A percentile compares a stretch with the other conserved stretches of the same genome.
Evolutionary conservation across 2,888 invertebrate species (phyloP).

Genomic region (Drosophila cognata): DNA sequence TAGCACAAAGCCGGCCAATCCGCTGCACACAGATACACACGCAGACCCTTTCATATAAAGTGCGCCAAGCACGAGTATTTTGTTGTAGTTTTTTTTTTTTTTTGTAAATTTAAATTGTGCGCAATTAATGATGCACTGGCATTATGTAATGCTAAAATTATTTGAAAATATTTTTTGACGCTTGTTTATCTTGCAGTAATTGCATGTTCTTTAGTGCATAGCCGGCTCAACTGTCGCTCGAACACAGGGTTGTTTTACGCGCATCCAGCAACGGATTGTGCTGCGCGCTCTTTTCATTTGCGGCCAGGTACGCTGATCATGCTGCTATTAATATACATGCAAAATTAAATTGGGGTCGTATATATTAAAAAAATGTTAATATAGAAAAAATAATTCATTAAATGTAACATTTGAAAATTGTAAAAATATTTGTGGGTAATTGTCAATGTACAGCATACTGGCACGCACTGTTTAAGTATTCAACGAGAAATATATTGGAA

Average conservation of each 20-base stretch:
- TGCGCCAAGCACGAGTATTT: not conserved
- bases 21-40: constrained; percentile 6
- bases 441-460: not conserved
- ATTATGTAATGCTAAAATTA: constrained; percentile 24
- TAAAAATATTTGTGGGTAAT: not conserved
- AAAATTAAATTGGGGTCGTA: not conserved
- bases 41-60: not conserved
- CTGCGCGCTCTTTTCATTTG: constrained; percentile 39
- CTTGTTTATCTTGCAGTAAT: not conserved
- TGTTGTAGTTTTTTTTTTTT: not conserved
- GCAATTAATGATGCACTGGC: not conserved
- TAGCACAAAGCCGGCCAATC: constrained; percentile 21
- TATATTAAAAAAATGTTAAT: not conserved
- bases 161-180: constrained; percentile 6
- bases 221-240: constrained; percentile 33
- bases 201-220: constrained; percentile 11
- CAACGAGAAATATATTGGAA: not conserved
- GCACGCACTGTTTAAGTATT: not conserved
- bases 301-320: constrained; percentile 11
- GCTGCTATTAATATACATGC: not conserved
- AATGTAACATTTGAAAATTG: not conserved
- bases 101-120: not conserved
- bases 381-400: not conserved
- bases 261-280: not conserved
- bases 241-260: constrained; percentile 54